These are phyloP conservation scores for Ganaspis sp. DNA, from an alignment of 1,140 invertebrate genomes.

Conservation along the genomic window DNA sequence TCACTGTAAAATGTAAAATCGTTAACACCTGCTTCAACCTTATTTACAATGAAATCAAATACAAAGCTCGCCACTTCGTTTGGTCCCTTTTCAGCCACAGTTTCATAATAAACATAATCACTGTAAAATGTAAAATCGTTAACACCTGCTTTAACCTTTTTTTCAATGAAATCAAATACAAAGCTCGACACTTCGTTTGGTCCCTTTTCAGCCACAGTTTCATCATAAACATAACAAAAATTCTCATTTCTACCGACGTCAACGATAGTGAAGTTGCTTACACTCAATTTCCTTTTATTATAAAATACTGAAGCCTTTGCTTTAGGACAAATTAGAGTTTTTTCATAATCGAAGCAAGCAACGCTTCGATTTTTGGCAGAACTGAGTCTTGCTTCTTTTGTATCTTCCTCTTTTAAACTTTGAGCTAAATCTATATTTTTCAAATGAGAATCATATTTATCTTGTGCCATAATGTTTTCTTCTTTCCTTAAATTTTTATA, in stretches of 20 bases:
- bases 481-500: neutral
- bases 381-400: no score
- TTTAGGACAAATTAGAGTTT: no score
- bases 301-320: conserved; percentile 42
- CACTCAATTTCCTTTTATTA: conserved; percentile 71
- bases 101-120: conserved; percentile 74
- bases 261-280: conserved; percentile 74
- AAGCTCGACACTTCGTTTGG: conserved; percentile 72
- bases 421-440: neutral
- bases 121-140: conserved; percentile 44
- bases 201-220: conserved; percentile 67
- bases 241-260: conserved; percentile 59
- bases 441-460: neutral
- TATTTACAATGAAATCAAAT: conserved; percentile 53
- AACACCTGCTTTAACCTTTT: conserved; percentile 33
- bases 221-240: conserved; percentile 72
- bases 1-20: conserved; percentile 52
- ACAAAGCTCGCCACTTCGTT: conserved; percentile 72
- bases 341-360: no score
- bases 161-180: conserved; percentile 58
- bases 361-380: no score
- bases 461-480: neutral
- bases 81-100: conserved; percentile 65
- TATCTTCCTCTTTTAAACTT: no score
- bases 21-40: conserved; percentile 33